Conservation (phyloP, 2,888 invertebrate genomes). For the Conomelus anceps region DNA sequence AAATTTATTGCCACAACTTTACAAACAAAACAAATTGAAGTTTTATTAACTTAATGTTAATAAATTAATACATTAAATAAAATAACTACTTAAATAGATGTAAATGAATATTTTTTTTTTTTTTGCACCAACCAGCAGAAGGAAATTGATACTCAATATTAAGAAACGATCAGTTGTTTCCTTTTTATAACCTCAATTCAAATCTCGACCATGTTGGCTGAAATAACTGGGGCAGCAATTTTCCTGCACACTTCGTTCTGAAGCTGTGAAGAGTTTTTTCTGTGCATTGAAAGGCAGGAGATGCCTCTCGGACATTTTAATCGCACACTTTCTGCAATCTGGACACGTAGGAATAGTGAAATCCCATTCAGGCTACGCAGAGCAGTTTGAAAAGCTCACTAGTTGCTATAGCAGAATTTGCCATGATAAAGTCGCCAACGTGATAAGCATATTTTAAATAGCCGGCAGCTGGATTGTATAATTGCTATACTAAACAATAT, state of each 20-base stretch:
- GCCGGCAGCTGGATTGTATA: not conserved
- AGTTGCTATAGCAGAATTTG: not conserved
- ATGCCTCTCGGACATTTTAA: not conserved
- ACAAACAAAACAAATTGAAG: too few species aligned
- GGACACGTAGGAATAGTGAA: not conserved
- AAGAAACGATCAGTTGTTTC: too few species aligned
- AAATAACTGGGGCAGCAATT: not conserved
- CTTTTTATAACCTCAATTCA: too few species aligned
- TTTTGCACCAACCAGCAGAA: too few species aligned
- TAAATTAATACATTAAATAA: too few species aligned
- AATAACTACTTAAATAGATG: too few species aligned
- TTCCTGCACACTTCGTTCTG: not conserved
- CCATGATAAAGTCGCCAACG: not conserved
- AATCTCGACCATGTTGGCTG: not conserved
- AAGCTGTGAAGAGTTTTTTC: not conserved
- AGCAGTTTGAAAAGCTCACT: not conserved
- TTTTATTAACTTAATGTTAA: too few species aligned
- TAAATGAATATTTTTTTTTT: too few species aligned
- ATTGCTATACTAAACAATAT: not conserved
- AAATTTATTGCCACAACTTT: too few species aligned
- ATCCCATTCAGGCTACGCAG: too few species aligned
- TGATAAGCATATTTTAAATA: not conserved
- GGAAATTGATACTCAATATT: too few species aligned
- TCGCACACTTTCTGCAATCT: not conserved
- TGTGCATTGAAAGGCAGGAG: not conserved